These are phyloP conservation scores for Prunella fulvescens DNA, from an alignment of 2,113 vertebrate species.

Conservation along the genomic window DNA sequence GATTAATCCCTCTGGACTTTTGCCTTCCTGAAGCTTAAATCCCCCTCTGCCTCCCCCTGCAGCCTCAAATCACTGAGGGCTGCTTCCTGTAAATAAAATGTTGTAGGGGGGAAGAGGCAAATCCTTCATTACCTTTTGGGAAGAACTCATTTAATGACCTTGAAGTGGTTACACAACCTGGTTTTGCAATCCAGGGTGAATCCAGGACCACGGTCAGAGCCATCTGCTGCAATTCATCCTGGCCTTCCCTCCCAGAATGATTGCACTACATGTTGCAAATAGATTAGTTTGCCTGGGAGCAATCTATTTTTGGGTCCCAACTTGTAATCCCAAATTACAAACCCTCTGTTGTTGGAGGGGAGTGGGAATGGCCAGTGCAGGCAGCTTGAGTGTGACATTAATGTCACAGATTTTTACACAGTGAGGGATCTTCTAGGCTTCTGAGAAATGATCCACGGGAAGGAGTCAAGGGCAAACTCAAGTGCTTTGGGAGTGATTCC, in stretches of 20 bases:
- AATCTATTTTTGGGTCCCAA: background rate
- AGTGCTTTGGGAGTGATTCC: background rate
- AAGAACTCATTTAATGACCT: slow-evolving; percentile 2
- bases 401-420: background rate
- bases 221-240: slow-evolving; percentile 2
- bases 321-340: background rate
- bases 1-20: slow-evolving; percentile 1
- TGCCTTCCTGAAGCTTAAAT: slow-evolving; percentile 18
- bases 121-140: slow-evolving; percentile 37
- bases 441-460: background rate
- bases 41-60: background rate
- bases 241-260: background rate
- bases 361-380: background rate
- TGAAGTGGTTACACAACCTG: slow-evolving; percentile 14
- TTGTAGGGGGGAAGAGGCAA: background rate
- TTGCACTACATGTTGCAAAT: background rate
- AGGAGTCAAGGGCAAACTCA: background rate
- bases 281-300: background rate
- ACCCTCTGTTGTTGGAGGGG: background rate
- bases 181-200: background rate
- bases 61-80: background rate
- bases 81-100: background rate
- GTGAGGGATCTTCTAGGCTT: background rate
- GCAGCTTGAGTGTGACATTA: background rate
- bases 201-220: background rate